Base-by-base conservation (phyloP, 2,797 vertebrate species). In the Glossophaga mutica region DNA sequence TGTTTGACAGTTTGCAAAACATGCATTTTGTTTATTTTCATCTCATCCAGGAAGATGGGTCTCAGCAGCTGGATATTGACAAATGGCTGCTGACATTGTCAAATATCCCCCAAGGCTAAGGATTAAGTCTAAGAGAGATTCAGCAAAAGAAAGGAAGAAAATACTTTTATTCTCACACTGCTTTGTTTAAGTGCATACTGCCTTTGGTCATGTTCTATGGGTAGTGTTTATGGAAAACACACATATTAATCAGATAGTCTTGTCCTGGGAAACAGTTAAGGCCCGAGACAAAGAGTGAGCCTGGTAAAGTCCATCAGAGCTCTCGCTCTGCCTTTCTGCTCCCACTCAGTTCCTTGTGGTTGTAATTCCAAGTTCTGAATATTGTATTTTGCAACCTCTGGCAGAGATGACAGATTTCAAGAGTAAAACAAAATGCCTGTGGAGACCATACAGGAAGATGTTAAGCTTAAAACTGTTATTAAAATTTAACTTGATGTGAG, bases 1-100 rank as follows among this genome's bases (percentile, higher is more conserved):
- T 74, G 71, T 82, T 94, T 18, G 12, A 92, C 55, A 82, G 24
- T 93, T 96, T 96, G 70, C 67, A 85, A 95, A 94, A 62, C 77
- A 91, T 67, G 62, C 52, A 52, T 79, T 91, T 77, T 96, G 68
- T 91, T 97, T 22, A 57, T 91, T 93, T 94, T 87, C 68, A 93
- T 85, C 22, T 67, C 21, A 83, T 77, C 32, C 32, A 67, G 46
- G 76, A 82, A 82, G 81, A 86, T 55, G 21, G 55, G 14, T 83
- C 26, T 94, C 94, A 86, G 94, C 34, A 37, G 70, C 57, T 76
- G 93, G 79, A 65, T 65, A n/a, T 74, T 91, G 82, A 37, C 82
- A 94, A 93, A 94, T 37, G 42, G 46, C 84, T 87, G 34, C 34
- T 85, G 88, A 90, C 57, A 39, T 70, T 46, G 39, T 79, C 82